A percentile compares a stretch with the other conserved stretches of the same genome.
Conservation (phyloP, 1,140 invertebrate species). For the Drosophila pachea region DNA sequence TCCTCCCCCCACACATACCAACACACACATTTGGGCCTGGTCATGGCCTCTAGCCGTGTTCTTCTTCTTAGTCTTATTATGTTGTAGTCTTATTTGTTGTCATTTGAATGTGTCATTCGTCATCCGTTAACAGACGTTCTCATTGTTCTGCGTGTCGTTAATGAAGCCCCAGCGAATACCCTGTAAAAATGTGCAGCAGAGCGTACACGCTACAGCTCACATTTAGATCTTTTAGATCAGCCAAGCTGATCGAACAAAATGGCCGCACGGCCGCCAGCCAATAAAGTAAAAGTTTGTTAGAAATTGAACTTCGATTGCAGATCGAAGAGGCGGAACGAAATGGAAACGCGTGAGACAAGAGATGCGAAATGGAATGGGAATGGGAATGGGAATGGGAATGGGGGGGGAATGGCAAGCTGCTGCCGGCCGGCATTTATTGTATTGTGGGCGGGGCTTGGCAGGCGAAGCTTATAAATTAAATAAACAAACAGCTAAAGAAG, state of each 20-base stretch:
- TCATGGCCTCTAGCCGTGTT: conserved; percentile 13
- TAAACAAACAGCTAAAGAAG: conserved; percentile 60
- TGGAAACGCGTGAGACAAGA: conserved; percentile 10
- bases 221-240: background rate
- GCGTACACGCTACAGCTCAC: background rate
- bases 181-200: background rate
- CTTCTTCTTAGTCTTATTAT: conserved; percentile 15
- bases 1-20: background rate
- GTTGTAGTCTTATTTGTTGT: conserved; percentile 24
- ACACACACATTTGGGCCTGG: conserved; percentile 3
- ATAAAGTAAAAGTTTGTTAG: conserved; percentile 6
- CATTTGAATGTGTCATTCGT: conserved; percentile 38
- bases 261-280: conserved; percentile 6
- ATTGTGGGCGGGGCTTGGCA: conserved; percentile 61
- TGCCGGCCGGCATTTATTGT: conserved; percentile 57
- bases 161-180: conserved; percentile 4
- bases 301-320: background rate
- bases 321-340: conserved; percentile 1
- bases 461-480: conserved; percentile 65
- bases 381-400: background rate
- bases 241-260: conserved; percentile 5
- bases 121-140: conserved; percentile 29
- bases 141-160: conserved; percentile 23
- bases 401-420: conserved; percentile 6
- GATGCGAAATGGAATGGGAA: background rate